A percentile compares a stretch with the other conserved stretches of the same genome.
These are phyloP conservation scores for Micrastur ruficollis DNA, from an alignment of 2,797 vertebrate genomes.

Conservation along the genomic window DNA sequence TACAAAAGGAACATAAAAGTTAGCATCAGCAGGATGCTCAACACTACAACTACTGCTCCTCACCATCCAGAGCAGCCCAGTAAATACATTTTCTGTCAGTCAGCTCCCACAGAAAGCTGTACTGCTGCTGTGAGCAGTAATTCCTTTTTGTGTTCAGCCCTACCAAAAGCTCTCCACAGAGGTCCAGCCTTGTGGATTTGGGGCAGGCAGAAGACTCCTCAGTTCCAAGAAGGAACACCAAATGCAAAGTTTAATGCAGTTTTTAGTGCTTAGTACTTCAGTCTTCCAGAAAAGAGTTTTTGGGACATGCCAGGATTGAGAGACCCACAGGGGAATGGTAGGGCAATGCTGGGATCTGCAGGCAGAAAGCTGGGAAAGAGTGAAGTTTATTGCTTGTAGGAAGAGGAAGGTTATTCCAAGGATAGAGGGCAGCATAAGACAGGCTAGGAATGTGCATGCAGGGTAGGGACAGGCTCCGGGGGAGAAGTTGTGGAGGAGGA, in stretches of 20 bases:
- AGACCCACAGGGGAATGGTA: not conserved
- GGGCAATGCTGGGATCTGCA: not conserved
- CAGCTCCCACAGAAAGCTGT: not conserved
- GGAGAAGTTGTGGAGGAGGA: constrained; percentile 22
- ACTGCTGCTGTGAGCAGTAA: not conserved
- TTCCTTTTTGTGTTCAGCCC: not conserved
- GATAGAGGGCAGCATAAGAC: constrained; percentile 63
- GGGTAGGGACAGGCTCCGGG: not conserved
- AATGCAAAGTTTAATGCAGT: not conserved
- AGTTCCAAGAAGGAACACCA: not conserved
- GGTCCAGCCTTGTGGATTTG: not conserved
- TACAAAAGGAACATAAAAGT: not conserved
- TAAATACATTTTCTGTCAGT: not conserved
- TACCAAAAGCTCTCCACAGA: not conserved
- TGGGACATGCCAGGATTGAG: not conserved
- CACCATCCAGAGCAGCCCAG: not conserved
- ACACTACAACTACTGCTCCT: not conserved
- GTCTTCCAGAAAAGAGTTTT: not conserved
- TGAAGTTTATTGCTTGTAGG: not conserved
- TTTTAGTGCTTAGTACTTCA: not conserved
- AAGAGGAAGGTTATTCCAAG: constrained; percentile 35
- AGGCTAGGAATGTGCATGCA: not conserved
- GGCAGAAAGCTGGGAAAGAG: not conserved
- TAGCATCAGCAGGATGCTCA: not conserved
- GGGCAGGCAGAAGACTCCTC: not conserved